Evolutionary conservation across 1,140 invertebrate genomes (phyloP).

Genomic region (Anadara kagoshimensis): DNA sequence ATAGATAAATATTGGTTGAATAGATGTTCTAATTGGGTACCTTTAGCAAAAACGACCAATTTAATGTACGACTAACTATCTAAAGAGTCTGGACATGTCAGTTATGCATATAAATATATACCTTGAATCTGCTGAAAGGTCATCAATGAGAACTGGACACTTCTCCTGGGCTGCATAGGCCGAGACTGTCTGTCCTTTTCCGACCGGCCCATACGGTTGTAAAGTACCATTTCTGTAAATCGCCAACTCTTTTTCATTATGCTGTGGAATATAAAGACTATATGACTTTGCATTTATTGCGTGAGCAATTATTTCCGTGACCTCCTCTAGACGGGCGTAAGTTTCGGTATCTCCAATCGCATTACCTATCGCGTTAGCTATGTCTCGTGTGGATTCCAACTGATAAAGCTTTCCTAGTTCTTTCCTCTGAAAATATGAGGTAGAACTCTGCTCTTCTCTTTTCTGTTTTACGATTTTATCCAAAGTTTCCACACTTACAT

Average conservation of each 20-base stretch:
- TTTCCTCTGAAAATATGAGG: conserved; percentile 6
- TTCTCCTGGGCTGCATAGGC: conserved; percentile 48
- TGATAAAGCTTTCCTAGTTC: conserved; percentile 21
- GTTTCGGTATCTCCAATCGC: conserved; percentile 31
- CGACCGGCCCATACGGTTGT: conserved; percentile 46
- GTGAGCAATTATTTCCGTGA: conserved; percentile 26
- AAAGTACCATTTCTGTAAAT: conserved; percentile 21
- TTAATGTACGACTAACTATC: too few relatives aligned
- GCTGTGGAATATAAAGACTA: conserved; percentile 37
- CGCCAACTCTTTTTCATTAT: conserved; percentile 34
- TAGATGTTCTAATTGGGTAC: too few relatives aligned
- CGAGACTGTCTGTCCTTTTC: conserved; percentile 49
- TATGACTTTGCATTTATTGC: conserved; percentile 31
- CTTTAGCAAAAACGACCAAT: too few relatives aligned
- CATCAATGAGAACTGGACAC: conserved; percentile 36
- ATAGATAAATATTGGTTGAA: too few relatives aligned
- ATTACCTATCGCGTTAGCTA: conserved; percentile 17
- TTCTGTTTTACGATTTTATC: conserved; percentile 36
- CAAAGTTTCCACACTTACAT: conserved; percentile 19
- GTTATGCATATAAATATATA: neutral
- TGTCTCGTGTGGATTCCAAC: conserved; percentile 2
- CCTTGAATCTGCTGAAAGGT: conserved; percentile 42
- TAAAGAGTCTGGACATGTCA: neutral
- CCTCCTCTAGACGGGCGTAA: conserved; percentile 26
- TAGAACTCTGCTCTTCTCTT: neutral